Base-by-base conservation (phyloP, 2,113 vertebrate genomes). In the Rhinolophus sinicus region DNA sequence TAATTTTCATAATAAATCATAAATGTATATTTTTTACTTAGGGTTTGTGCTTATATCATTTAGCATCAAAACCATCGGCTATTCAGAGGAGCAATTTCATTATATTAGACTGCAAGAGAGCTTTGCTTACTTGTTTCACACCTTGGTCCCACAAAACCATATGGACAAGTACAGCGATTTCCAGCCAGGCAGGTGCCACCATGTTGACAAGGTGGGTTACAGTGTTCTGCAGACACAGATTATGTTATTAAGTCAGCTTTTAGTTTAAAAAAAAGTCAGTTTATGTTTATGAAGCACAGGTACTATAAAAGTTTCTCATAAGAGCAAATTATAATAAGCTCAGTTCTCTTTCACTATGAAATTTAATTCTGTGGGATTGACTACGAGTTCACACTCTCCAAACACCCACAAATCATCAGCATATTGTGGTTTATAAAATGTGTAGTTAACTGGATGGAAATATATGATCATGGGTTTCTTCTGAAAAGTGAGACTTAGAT, bases 131-230 rank as follows among this genome's bases (percentile, higher is more conserved):
- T 99, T 98, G 99, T 99, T 97, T 99, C 99, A 98, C 99, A 99
- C 95, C 98, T 98, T 58, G 99, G 99, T 96, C 99, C 99, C 94
- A 99, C 98, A 96, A 99, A 99, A 87, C 99, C 99, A 5, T 99
- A 99, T 0, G 98, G 98, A 90, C 99, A 99, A 95, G 99, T 99
- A 72, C 99, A 99, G 97, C 99, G 99, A 96, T 99, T 99, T 90
- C 99, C 98, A 96, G 98, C 98, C 97, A 99, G 94, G 90, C 99
- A 99, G 0, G 98, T 98, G n/a, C 99, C 99, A 94, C 99, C 99
- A 22, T 99, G 99, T 85, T 98, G 98, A 97, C 99, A 99, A 0
- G 98, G 96, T 8, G 99, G 99, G 87, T 98, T 98, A 82, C 99
- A 99, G 14, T 96, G 98, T 33, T 98, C 99, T 99, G 97, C 80